Conservation (phyloP, 2,888 invertebrate species). For the Spodoptera exigua region DNA sequence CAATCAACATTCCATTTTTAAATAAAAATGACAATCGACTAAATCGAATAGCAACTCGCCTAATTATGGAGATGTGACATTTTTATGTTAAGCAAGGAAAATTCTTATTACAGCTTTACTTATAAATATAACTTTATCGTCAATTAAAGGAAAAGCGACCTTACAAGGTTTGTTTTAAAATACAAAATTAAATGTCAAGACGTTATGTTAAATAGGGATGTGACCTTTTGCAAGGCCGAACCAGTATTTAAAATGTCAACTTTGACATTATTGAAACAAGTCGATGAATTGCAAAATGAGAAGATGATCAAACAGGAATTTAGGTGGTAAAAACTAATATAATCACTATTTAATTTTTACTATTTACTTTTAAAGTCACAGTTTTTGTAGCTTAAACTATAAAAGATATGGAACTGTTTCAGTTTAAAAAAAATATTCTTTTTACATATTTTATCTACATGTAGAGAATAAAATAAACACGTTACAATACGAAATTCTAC, state of each 20-base stretch:
- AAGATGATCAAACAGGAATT: conserved; percentile 54
- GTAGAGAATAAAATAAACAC: too few relatives aligned
- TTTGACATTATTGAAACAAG: conserved; percentile 77
- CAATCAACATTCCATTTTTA: not conserved
- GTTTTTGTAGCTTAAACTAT: too few relatives aligned
- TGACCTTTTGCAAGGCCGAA: conserved; percentile 72
- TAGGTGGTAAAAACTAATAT: conserved; percentile 15
- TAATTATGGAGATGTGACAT: conserved; percentile 17
- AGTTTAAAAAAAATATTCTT: too few relatives aligned
- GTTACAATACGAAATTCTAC: too few relatives aligned
- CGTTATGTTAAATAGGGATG: conserved; percentile 52
- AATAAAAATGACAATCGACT: conserved; percentile 10
- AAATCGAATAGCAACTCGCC: conserved; percentile 10
- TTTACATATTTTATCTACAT: not conserved
- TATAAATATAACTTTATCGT: conserved; percentile 3
- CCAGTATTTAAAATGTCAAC: conserved; percentile 67
- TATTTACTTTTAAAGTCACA: conserved; percentile 8
- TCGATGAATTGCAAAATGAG: conserved; percentile 63
- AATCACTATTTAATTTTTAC: conserved; percentile 15
- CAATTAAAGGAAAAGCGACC: conserved; percentile 39
- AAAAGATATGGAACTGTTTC: too few relatives aligned
- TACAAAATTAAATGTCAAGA: conserved; percentile 49
- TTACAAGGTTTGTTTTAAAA: conserved; percentile 28
- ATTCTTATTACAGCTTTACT: not conserved
- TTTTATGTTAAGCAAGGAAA: conserved; percentile 21